These are phyloP conservation scores for Psylliodes chrysocephalus DNA, from an alignment of 2,888 invertebrate species.

Conservation along the genomic window DNA sequence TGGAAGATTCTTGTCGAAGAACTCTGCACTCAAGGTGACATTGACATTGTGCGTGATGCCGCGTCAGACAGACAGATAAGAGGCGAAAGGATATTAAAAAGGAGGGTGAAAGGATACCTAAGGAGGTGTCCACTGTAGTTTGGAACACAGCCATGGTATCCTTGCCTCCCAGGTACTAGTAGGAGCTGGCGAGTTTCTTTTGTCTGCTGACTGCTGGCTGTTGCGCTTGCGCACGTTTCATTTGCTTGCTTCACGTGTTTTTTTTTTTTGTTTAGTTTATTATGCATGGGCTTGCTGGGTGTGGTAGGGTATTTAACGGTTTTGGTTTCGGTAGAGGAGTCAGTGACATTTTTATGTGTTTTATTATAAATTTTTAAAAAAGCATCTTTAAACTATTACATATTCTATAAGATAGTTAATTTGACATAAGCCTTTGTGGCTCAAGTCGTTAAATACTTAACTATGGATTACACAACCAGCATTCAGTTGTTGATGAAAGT, in stretches of 20 bases:
- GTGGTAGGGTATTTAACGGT: not conserved
- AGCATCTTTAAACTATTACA: too few species aligned
- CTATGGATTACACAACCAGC: too few species aligned
- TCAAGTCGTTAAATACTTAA: too few species aligned
- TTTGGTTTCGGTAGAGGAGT: too few species aligned
- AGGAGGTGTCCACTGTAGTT: conserved; percentile 66
- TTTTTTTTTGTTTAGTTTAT: not conserved
- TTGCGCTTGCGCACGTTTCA: conserved; percentile 21
- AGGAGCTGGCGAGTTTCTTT: conserved; percentile 48
- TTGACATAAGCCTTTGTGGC: too few species aligned
- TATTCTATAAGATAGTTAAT: too few species aligned
- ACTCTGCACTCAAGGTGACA: conserved; percentile 34
- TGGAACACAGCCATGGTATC: conserved; percentile 74
- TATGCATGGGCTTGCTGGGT: conserved; percentile 5
- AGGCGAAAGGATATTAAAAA: conserved; percentile 53
- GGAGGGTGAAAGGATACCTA: conserved; percentile 62
- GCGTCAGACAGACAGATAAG: conserved; percentile 45
- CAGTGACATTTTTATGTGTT: too few species aligned
- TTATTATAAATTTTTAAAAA: too few species aligned
- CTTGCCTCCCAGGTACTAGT: conserved; percentile 71
- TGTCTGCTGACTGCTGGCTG: conserved; percentile 30
- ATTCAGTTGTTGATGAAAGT: too few species aligned
- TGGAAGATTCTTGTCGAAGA: conserved; percentile 56
- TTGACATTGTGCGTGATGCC: conserved; percentile 32
- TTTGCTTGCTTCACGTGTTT: conserved; percentile 5